These are phyloP conservation scores for Mechanitis mazaeus DNA, from an alignment of 2,888 invertebrate genomes.

Conservation along the genomic window DNA sequence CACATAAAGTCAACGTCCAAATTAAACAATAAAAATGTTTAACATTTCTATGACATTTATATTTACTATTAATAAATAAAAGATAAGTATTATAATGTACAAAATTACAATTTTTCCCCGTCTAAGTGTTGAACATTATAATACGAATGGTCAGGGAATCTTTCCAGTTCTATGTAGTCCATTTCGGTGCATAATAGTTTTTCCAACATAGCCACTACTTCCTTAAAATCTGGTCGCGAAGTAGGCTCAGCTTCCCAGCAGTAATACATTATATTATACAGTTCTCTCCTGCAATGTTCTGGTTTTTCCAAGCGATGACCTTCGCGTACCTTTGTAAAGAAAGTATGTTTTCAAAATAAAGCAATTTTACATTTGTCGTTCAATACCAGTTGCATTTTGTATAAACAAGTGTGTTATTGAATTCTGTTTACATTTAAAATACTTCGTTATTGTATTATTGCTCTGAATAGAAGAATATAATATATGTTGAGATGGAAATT, in stretches of 20 bases:
- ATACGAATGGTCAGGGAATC: conserved; percentile 95
- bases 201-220: conserved; percentile 88
- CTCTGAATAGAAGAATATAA: no score
- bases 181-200: conserved; percentile 91
- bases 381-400: neutral
- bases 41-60: neutral
- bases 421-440: no score
- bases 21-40: neutral
- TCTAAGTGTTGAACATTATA: conserved; percentile 90
- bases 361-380: neutral
- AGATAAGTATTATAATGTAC: neutral
- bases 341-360: neutral
- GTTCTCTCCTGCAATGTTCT: conserved; percentile 93
- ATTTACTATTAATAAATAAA: no score
- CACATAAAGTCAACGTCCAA: neutral
- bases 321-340: conserved; percentile 81
- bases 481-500: no score
- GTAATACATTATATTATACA: conserved; percentile 96
- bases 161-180: conserved; percentile 94
- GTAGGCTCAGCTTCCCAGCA: conserved; percentile 94
- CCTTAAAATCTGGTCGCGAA: conserved; percentile 89
- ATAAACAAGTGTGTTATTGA: no score
- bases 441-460: no score
- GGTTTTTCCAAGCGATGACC: conserved; percentile 95
- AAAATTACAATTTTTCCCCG: conserved; percentile 81